A percentile compares a stretch with the other conserved stretches of the same genome.
phyloP scores from a whole-genome alignment of 1,140 invertebrate genomes.

The Zaprionus taronus region DNA sequence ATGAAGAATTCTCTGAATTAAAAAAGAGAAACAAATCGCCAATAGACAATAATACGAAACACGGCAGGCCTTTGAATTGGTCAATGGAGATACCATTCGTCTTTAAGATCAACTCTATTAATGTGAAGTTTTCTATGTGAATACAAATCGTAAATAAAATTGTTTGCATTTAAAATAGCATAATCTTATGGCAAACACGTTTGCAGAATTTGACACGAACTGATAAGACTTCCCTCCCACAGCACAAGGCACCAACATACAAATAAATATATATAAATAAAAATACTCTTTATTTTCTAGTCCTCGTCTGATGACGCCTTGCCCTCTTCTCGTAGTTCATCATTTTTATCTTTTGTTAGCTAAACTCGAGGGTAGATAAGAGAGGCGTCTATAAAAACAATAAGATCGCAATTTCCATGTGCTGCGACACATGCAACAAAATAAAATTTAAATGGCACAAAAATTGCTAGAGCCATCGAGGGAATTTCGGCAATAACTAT shows the following conservation, averaged over 20 bases:
- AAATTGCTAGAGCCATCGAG: conserved; percentile 75
- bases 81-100: no score
- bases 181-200: no score
- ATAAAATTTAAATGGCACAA: conserved; percentile 72
- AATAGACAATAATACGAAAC: no score
- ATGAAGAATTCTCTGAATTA: no score
- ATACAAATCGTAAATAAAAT: no score
- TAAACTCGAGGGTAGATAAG: conserved; percentile 32
- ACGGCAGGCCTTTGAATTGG: no score
- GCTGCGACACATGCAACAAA: conserved; percentile 62
- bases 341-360: conserved; percentile 61
- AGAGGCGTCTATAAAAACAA: conserved; percentile 71
- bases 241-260: neutral
- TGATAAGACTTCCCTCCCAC: neutral
- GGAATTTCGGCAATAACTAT: conserved; percentile 81
- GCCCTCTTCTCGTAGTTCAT: conserved; percentile 20
- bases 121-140: no score
- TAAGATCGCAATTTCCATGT: conserved; percentile 68
- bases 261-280: neutral
- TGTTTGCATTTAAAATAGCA: no score
- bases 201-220: no score
- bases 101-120: no score
- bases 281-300: neutral
- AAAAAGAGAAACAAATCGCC: no score
- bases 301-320: no score